Base-by-base conservation (phyloP, 64 coral and sea anemone species). In the Montipora efflorescens region DNA sequence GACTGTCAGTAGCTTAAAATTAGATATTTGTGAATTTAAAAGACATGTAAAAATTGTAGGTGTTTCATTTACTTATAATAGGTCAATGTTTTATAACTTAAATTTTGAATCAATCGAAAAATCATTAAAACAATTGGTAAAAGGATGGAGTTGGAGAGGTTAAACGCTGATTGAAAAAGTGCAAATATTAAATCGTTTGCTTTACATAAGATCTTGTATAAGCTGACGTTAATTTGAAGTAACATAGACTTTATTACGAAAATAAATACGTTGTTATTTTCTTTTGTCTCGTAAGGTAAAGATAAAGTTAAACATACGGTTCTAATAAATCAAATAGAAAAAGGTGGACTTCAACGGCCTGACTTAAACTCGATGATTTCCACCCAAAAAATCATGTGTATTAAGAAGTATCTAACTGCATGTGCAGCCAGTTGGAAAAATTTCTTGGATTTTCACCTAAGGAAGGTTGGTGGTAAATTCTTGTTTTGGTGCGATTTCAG, bases 201-300 rank as follows among this genome's bases (percentile, higher is more conserved):
- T 45, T 66, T 90, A 16, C 90, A 79, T 36, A 91, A 91, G 73
- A 74, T 91, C 28, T 81, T 52, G 45, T 91, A 83, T 44, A 79
- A 79, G 7, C 51, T 67, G 6, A 71, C 46, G 49, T 47, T 83
- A 8, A 15, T 47, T 19, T 23, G 48, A 52, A 79, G 28, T 25
- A 83, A 71, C 11, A 45, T n/a, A 48, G 69, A 82, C 28, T 69
- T 75, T 67, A 64, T 91, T 50, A 91, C 83, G 82, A 79, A 75
- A 83, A 52, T 91, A 7, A 83, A 91, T 75, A 22, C 8, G 43
- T 19, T 91, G 25, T 11, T 91, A 25, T 82, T 71, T 69, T 50
- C 23, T 91, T 83, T 28, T 36, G 8, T 91, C 16, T 91, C 62
- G 90, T 51, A 91, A 15, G 90, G 79, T 18, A 91, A 91, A 72